phyloP scores from a whole-genome alignment of 2,113 vertebrate genomes.

The Meles meles region DNA sequence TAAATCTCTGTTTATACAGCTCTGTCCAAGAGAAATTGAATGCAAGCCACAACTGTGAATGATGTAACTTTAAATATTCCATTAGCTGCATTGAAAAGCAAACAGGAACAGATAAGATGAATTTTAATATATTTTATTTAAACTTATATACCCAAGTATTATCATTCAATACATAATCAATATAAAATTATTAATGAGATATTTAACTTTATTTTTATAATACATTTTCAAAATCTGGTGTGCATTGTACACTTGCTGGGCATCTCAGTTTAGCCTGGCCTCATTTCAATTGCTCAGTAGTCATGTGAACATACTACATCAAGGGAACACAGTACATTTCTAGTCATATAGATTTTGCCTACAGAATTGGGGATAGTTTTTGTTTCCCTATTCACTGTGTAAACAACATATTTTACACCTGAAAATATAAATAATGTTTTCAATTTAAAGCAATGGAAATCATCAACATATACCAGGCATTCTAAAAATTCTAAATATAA shows the following conservation, averaged over 20 bases:
- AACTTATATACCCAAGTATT: background rate
- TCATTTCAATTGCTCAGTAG: background rate
- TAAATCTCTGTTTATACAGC: background rate
- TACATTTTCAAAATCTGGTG: background rate
- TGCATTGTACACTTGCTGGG: background rate
- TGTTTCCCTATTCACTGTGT: background rate
- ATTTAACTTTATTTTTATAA: background rate
- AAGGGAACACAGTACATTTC: background rate
- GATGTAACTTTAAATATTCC: background rate
- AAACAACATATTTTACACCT: background rate
- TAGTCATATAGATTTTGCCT: background rate
- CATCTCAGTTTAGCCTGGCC: background rate
- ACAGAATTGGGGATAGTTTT: background rate
- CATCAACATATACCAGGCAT: background rate
- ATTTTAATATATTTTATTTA: background rate
- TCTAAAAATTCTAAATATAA: background rate
- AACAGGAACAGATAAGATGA: background rate
- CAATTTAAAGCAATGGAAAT: background rate
- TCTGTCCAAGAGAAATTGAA: background rate
- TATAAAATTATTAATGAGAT: background rate
- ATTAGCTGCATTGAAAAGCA: background rate
- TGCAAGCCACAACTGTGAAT: background rate
- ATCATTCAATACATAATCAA: background rate
- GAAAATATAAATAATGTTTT: background rate
- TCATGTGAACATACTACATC: background rate